Conservation (phyloP, 2,888 invertebrate genomes). For the Lordiphosa andalusiaca region DNA sequence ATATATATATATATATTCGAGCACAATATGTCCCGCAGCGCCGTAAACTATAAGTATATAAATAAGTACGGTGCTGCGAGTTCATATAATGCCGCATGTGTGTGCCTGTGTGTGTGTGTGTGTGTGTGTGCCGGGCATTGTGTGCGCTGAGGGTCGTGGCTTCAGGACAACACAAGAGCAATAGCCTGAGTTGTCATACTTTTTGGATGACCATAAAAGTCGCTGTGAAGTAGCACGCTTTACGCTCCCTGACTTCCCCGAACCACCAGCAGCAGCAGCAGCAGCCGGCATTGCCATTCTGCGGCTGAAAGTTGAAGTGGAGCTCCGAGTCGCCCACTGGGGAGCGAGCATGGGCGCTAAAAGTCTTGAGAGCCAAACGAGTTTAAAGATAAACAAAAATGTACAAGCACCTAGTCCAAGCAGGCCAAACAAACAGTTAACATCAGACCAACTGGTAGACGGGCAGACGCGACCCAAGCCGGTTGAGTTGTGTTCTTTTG, state of each 20-base stretch:
- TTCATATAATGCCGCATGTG: conserved; percentile 56
- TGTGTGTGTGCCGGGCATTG: conserved; percentile 21
- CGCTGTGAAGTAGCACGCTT: conserved; percentile 68
- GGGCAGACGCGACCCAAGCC: conserved; percentile 12
- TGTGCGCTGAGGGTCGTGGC: conserved; percentile 16
- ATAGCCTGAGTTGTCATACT: conserved; percentile 71
- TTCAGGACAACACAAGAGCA: conserved; percentile 50
- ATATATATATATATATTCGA: conserved; percentile 72
- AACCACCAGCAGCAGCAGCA: conserved; percentile 8
- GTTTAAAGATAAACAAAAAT: conserved; percentile 69
- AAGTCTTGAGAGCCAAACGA: conserved; percentile 59
- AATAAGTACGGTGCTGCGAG: conserved; percentile 60
- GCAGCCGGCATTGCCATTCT: conserved; percentile 21
- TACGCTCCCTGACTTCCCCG: conserved; percentile 37
- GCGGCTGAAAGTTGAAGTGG: conserved; percentile 53
- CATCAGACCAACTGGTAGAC: not conserved
- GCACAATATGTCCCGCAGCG: conserved; percentile 74
- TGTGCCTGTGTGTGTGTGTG: conserved; percentile 22
- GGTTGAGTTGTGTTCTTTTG: not conserved
- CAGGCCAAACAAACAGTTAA: conserved; percentile 2
- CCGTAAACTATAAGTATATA: conserved; percentile 73
- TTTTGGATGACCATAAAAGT: conserved; percentile 74
- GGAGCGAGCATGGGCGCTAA: conserved; percentile 48
- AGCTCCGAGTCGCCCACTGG: conserved; percentile 49
- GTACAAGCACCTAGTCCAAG: conserved; percentile 16